A percentile compares a stretch with the other conserved stretches of the same genome.
Conservation (phyloP, 2,888 invertebrate genomes). For the Tanypteryx hageni region DNA sequence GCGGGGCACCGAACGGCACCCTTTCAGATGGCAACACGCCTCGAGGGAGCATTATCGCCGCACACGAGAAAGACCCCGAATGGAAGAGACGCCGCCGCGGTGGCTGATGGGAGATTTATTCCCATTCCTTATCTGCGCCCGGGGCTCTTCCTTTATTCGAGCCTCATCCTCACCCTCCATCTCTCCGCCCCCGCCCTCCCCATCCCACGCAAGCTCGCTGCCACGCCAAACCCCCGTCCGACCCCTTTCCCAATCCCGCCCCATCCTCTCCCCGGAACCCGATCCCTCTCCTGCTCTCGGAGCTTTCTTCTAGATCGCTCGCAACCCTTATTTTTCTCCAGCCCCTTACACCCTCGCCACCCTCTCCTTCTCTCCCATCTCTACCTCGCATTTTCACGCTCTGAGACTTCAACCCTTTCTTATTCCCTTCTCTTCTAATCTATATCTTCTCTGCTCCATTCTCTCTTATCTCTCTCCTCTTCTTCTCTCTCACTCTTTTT, state of each 20-base stretch:
- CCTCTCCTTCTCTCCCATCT: not conserved
- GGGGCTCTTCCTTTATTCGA: conserved; percentile 50
- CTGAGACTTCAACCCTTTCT: not conserved
- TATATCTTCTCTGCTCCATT: not conserved
- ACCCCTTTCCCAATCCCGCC: not conserved
- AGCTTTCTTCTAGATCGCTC: conserved; percentile 52
- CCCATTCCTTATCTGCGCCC: conserved; percentile 58
- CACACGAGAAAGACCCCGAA: conserved; percentile 56
- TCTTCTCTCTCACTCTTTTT: not conserved
- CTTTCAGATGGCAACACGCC: conserved; percentile 62
- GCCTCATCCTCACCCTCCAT: conserved; percentile 46
- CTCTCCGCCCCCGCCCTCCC: not conserved
- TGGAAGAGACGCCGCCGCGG: conserved; percentile 56
- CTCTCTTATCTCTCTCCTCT: not conserved
- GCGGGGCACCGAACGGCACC: conserved; percentile 42
- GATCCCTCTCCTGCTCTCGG: not conserved
- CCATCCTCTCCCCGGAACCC: not conserved
- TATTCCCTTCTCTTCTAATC: not conserved
- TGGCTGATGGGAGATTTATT: conserved; percentile 63
- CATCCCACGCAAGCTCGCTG: not conserved
- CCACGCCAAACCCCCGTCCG: not conserved
- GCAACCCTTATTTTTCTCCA: not conserved
- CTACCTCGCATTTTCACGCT: not conserved
- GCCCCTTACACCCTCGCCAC: not conserved
- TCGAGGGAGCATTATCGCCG: conserved; percentile 62